Percentiles rank a stretch among this genome's conserved stretches.
Evolutionary conservation across 2,888 invertebrate genomes (phyloP).

Genomic region (Heterodera filipjevi): DNA sequence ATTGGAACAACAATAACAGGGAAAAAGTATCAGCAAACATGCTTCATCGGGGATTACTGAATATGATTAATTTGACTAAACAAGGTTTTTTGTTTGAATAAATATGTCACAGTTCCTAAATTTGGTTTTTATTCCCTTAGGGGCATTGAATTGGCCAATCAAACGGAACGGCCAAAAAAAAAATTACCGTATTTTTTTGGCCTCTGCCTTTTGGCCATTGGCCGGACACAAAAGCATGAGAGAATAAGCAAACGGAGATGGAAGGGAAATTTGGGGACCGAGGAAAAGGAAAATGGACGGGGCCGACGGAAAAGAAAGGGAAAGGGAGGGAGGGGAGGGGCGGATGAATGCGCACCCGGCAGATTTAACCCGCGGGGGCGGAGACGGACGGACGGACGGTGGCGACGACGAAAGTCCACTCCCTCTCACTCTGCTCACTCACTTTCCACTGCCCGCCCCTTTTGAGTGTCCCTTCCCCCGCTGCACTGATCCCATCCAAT

Average conservation of each 20-base stretch:
- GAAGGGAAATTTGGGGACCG: background rate
- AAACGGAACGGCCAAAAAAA: background rate
- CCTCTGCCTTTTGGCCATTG: background rate
- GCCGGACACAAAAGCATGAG: background rate
- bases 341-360: conserved; percentile 4
- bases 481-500: conserved; percentile 1
- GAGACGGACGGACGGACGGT: background rate
- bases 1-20: too few relatives aligned
- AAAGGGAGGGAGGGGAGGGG: background rate
- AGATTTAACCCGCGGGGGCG: background rate
- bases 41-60: too few relatives aligned
- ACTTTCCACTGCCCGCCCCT: background rate
- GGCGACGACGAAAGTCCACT: conserved; percentile 6
- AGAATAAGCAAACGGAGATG: background rate
- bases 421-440: background rate
- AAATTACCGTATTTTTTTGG: background rate
- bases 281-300: background rate
- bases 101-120: too few relatives aligned
- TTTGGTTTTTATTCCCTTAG: too few relatives aligned
- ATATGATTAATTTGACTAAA: too few relatives aligned
- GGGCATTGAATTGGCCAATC: background rate
- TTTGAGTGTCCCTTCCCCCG: background rate
- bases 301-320: background rate
- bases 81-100: too few relatives aligned
- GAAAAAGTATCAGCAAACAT: too few relatives aligned